Evolutionary conservation across 1,140 invertebrate species (phyloP).

Genomic region (Calephelis nemesis): DNA sequence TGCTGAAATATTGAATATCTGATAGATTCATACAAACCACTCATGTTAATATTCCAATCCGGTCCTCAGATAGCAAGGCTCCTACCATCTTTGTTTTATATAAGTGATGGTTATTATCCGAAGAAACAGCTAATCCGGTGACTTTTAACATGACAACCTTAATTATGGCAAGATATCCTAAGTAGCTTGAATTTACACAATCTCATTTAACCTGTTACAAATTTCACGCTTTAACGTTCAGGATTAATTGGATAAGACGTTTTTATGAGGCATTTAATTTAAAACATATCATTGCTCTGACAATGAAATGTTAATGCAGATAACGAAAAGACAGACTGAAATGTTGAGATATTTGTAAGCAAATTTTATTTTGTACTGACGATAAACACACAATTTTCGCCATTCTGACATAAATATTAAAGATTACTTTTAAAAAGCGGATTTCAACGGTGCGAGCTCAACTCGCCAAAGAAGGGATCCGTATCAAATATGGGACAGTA

Average conservation of each 20-base stretch:
- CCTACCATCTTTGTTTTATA: no score
- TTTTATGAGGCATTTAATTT: constrained; percentile 18
- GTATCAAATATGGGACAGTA: no score
- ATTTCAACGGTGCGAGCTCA: no score
- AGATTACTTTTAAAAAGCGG: no score
- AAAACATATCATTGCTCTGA: constrained; percentile 18
- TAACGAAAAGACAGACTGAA: constrained; percentile 10
- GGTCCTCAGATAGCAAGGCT: no score
- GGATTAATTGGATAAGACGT: constrained; percentile 10
- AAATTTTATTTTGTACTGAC: neutral
- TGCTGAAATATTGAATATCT: no score
- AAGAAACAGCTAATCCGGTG: no score
- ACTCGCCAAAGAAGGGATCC: no score
- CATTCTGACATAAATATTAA: neutral
- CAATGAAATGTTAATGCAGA: constrained; percentile 11
- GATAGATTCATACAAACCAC: no score
- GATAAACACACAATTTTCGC: neutral
- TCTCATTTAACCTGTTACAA: neutral
- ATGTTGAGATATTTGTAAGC: neutral
- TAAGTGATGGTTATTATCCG: no score
- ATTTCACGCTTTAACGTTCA: constrained; percentile 14
- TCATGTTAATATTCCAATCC: no score
- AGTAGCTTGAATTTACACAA: neutral
- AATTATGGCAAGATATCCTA: neutral
- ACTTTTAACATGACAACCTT: no score